A percentile compares a stretch with the other conserved stretches of the same genome.
Conservation (phyloP, 2,888 invertebrate genomes). For the Spisula solida region DNA sequence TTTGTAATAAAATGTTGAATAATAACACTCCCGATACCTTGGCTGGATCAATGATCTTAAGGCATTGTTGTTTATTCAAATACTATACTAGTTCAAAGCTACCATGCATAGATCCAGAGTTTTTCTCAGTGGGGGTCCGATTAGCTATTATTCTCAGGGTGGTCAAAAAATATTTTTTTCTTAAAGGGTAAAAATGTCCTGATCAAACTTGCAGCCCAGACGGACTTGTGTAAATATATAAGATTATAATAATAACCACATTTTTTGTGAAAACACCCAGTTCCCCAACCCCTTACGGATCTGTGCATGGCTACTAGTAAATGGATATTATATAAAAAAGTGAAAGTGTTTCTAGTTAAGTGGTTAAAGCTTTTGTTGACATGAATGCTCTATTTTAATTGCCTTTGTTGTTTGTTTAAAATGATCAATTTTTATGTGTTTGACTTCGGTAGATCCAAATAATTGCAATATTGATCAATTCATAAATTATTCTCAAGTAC, state of each 20-base stretch:
- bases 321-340: not conserved
- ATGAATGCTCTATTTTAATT: not conserved
- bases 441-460: not conserved
- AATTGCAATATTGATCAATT: conserved; percentile 24
- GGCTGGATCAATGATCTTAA: too few relatives aligned
- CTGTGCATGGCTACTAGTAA: not conserved
- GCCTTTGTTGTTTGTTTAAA: not conserved
- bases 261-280: too few relatives aligned
- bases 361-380: not conserved
- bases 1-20: not conserved
- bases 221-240: too few relatives aligned
- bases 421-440: conserved; percentile 25
- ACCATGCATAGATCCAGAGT: too few relatives aligned
- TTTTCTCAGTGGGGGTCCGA: too few relatives aligned
- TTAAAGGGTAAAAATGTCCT: too few relatives aligned
- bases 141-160: too few relatives aligned
- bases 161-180: too few relatives aligned
- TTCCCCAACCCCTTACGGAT: too few relatives aligned
- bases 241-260: too few relatives aligned
- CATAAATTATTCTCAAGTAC: conserved; percentile 41
- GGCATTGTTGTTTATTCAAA: not conserved
- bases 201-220: too few relatives aligned
- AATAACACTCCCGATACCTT: not conserved
- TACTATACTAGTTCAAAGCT: not conserved
- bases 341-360: not conserved